Base-by-base conservation (phyloP, 2,888 invertebrate genomes). In the Machimus rusticus region DNA sequence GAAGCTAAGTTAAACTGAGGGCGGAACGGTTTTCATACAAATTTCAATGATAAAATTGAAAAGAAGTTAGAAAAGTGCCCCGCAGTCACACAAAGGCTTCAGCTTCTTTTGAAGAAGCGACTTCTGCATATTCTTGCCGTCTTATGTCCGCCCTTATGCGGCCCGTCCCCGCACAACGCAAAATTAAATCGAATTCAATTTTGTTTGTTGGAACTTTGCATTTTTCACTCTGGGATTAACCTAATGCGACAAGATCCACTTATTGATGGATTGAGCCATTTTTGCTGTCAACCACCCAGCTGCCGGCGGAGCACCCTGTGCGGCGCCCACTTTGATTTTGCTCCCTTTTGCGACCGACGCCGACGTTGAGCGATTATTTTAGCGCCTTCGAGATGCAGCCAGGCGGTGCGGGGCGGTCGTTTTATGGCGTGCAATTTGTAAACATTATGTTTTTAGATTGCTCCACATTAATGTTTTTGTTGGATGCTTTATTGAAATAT, bases 191-290 rank as follows among this genome's bases (percentile, higher is more conserved):
- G 78, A 78, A 39, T 78, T 78, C 78, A 78, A 78, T 78, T 78
- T 78, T 37, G 39, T 78, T 78, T 78, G 66, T 23, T 78, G 37
- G 23, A 78, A 78, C 78, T 39, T 78, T 78, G n/a, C 43, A 39
- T 78, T 43, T 78, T 78, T 43, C 39, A 78, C 43, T 23, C 9
- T 19, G 78, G 78, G 46, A 37, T 78, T 78, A 43, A 14, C 23
- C 6, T 78, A 78, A 78, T 78, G 78, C 78, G 37, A 78, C 78
- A 43, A 23, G 78, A 39, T 78, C 39, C 78, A 39, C 43, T 43
- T 78, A 78, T 78, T 78, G 78, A 78, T 43, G 37, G 43, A 78
- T 78, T 39, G 78, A 78, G 78, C 78, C n/a, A 78, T 78, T 78
- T 43, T 19, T 39, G 43, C 19, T 78, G 78, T 39, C 78, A 78